These are phyloP conservation scores for Solen grandis DNA, from an alignment of 1,140 invertebrate genomes.

Conservation along the genomic window DNA sequence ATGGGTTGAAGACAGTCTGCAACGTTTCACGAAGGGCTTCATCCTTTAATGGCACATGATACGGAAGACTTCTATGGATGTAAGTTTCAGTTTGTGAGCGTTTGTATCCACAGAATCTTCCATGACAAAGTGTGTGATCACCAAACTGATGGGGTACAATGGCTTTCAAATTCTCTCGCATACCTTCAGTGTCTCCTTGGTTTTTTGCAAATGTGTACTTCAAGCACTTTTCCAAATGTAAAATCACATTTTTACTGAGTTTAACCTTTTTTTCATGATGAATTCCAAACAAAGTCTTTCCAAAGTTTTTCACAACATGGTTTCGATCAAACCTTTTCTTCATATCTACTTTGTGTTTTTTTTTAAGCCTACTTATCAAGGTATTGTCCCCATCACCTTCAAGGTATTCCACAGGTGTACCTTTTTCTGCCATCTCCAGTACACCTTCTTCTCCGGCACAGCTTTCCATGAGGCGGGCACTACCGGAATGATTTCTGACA, in stretches of 20 bases:
- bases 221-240: too few species aligned
- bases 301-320: conserved; percentile 53
- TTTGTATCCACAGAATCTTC: conserved; percentile 55
- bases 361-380: conserved; percentile 26
- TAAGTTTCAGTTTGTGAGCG: conserved; percentile 27
- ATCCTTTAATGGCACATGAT: conserved; percentile 21
- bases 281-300: conserved; percentile 29
- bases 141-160: conserved; percentile 53
- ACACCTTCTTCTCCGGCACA: conserved; percentile 35
- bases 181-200: conserved; percentile 34
- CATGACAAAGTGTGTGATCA: conserved; percentile 33
- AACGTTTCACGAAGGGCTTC: neutral
- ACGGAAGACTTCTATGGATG: conserved; percentile 51
- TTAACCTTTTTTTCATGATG: conserved; percentile 26
- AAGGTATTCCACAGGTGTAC: conserved; percentile 47
- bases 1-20: neutral
- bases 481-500: conserved; percentile 20
- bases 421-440: conserved; percentile 9
- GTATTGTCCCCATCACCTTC: conserved; percentile 54
- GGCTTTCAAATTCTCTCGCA: conserved; percentile 49
- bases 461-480: conserved; percentile 53
- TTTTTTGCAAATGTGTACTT: too few species aligned
- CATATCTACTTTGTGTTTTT: conserved; percentile 24
- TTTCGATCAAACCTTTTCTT: conserved; percentile 51
- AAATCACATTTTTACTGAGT: conserved; percentile 36